Evolutionary conservation across 2,113 vertebrate species (phyloP), one percentile per base, ranked within the genome.

Genomic region (Lota lota): DNA sequence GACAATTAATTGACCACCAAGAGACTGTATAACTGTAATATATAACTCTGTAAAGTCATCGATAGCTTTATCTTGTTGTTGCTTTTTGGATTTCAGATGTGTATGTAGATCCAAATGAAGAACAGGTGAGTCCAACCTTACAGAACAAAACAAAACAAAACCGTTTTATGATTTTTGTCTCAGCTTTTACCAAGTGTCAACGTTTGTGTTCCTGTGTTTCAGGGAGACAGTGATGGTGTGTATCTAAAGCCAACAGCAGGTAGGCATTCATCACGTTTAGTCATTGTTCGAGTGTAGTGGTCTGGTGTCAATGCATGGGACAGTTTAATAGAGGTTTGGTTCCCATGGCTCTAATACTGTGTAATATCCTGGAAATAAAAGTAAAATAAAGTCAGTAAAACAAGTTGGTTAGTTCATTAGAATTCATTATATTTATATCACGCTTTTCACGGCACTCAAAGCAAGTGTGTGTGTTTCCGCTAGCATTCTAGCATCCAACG

Each of bases 21-120:
- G 16, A 47, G 53, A 8, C 16, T 19, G 1, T 54, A 18, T 59
- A 21, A 61, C 17, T 36, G 64, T 12, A 63, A 54, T 58, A 68
- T 7, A 11, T 19, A 61, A 2, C 50, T 0, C 19, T 65, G 19
- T 7, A 63, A 16, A 50, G 69, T 14, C 40, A 47, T 47, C 40
- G 10, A 47, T 47, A 47, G 40, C 40, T 47, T 47, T 12, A 12
- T 14, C 40, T 47, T 47, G 10, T 47, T 11, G 40, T 61, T 0
- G 18, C 0, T 80, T 19, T 85, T 51, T 79, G 4, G 1, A 18
- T 87, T 92, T 78, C 68, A 93, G 92, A 92, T 68, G 88, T 93
- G 5, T 93, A 93, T 69, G 59, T 92, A 87, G 90, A 92, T 81
- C 92, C 92, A 69, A 89, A 89, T 76, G 87, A 90, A 78, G 85